Evolutionary conservation across 2,113 vertebrate genomes (phyloP).

Genomic region (Rhodinocichla rosea): DNA sequence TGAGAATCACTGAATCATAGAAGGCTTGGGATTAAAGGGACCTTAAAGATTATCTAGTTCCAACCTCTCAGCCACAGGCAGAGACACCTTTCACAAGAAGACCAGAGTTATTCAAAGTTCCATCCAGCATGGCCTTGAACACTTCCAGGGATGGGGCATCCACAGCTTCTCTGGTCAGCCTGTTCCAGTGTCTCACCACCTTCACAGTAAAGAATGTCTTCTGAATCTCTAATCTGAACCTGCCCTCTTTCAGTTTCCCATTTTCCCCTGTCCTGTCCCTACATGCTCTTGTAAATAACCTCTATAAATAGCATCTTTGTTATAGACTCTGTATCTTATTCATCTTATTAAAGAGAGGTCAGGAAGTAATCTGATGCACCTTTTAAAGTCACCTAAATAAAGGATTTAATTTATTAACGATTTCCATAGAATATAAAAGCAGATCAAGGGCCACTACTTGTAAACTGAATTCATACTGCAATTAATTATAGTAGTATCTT

Average conservation of each 20-base stretch:
- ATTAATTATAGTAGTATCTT: background rate
- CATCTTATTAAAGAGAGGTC: background rate
- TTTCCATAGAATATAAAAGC: background rate
- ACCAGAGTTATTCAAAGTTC: background rate
- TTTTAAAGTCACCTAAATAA: background rate
- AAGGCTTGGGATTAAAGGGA: background rate
- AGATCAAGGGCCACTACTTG: background rate
- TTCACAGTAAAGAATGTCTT: background rate
- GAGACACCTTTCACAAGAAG: background rate
- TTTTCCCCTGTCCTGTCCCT: background rate
- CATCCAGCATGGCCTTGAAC: background rate
- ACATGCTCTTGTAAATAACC: background rate
- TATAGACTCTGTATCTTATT: background rate
- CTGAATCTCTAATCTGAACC: background rate
- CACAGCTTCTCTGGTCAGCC: background rate
- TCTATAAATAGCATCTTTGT: background rate
- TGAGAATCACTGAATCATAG: background rate
- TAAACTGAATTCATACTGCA: background rate
- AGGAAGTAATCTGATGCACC: background rate
- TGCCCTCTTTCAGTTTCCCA: background rate
- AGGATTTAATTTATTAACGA: background rate
- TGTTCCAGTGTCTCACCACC: background rate
- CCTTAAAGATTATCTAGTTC: background rate
- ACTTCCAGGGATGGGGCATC: background rate
- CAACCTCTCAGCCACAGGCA: background rate